These are phyloP conservation scores for Scomber colias DNA, from an alignment of 2,113 vertebrate species.

Conservation along the genomic window DNA sequence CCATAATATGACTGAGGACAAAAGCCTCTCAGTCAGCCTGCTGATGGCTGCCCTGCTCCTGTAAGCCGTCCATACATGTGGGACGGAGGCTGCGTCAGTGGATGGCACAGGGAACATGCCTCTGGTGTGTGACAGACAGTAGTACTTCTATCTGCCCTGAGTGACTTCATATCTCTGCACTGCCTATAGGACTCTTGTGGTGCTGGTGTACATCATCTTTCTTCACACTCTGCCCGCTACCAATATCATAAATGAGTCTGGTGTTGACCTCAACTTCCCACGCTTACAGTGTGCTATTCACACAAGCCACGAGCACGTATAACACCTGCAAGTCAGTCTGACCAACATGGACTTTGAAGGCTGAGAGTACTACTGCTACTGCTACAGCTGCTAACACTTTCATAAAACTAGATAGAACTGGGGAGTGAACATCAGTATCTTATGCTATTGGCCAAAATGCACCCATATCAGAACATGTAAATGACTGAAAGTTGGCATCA, in stretches of 20 bases:
- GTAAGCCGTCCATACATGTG: constrained; percentile 58
- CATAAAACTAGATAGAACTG: neutral
- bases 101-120: constrained; percentile 73
- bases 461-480: too few species aligned
- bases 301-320: constrained; percentile 29
- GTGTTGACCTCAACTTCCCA: constrained; percentile 45
- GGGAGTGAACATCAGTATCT: neutral
- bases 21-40: constrained; percentile 71
- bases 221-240: constrained; percentile 22
- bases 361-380: neutral
- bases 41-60: constrained; percentile 1
- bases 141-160: constrained; percentile 46
- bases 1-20: constrained; percentile 70
- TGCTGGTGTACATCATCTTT: neutral
- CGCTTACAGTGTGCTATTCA: neutral
- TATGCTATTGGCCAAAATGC: too few species aligned
- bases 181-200: constrained; percentile 22
- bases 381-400: neutral
- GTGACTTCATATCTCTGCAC: constrained; percentile 68
- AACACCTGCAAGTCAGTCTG: constrained; percentile 23
- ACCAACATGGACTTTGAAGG: neutral
- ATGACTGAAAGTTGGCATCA: too few species aligned
- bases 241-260: constrained; percentile 20
- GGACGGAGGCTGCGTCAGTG: constrained; percentile 60
- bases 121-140: constrained; percentile 66